phyloP scores from a whole-genome alignment of 2,113 vertebrate genomes.

The Prunella fulvescens region DNA sequence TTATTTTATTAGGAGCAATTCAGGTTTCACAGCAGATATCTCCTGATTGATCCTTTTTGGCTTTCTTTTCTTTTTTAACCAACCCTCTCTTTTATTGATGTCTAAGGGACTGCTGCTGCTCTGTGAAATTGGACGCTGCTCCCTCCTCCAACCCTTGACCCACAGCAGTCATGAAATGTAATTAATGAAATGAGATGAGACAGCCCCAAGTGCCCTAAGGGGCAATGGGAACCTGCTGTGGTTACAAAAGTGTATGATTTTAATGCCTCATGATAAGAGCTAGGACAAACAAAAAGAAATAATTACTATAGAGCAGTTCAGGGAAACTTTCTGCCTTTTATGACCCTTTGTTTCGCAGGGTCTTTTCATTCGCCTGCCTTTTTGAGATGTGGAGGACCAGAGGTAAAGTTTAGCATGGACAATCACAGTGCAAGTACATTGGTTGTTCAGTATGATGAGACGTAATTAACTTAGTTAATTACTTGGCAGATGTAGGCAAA shows the following conservation, averaged over 20 bases:
- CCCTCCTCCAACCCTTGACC: conserved; percentile 62
- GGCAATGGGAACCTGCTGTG: conserved; percentile 64
- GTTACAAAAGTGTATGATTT: conserved; percentile 66
- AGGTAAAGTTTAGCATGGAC: neutral
- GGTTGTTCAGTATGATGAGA: neutral
- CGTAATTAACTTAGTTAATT: conserved; percentile 26
- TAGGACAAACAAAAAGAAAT: conserved; percentile 41
- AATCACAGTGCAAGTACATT: neutral
- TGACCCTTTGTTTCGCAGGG: conserved; percentile 6
- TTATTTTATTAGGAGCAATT: conserved; percentile 33
- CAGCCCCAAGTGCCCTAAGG: conserved; percentile 47
- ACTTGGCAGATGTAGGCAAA: neutral
- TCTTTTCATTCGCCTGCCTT: conserved; percentile 1
- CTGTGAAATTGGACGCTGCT: conserved; percentile 62
- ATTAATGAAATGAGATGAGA: conserved; percentile 75
- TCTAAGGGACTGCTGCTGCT: conserved; percentile 39
- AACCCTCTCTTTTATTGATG: conserved; percentile 3
- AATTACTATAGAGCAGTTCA: conserved; percentile 40
- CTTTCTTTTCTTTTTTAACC: neutral
- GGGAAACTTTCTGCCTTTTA: conserved; percentile 54
- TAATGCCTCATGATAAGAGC: conserved; percentile 66
- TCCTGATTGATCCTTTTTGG: conserved; percentile 55
- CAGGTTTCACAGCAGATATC: conserved; percentile 31
- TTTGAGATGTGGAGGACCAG: neutral
- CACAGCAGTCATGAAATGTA: conserved; percentile 66